Base-by-base conservation (phyloP, 2,888 invertebrate genomes). In the Drosophila vallismaia region DNA sequence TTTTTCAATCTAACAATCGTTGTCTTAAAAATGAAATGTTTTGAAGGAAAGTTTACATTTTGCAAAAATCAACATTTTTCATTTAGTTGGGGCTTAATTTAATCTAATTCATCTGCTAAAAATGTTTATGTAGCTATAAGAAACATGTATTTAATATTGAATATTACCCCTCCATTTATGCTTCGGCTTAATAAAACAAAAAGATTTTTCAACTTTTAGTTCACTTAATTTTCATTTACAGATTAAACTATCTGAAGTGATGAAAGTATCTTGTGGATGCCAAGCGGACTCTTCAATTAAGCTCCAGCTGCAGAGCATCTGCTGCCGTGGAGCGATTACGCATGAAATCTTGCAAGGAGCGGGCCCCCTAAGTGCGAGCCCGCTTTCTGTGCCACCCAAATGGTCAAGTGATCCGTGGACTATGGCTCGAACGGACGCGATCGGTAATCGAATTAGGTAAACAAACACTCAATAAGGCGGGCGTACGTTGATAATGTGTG, bases 371-470 rank as follows among this genome's bases (percentile, higher is more conserved):
- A 51, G 51, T 50, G 45, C 51, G 29, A 46, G 31, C 36, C 52
- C 5, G 31, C 33, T 33, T 42, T 14, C 58, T 72, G 83, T 75
- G 88, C 88, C 84, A 85, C 84, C 88, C 84, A 84, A 87, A 79
- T 82, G 83, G 88, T 85, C 88, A 82, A 87, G 88, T 87, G 84
- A 73, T 75, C 77, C 77, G 71, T 71, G 83, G 87, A 85, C 83
- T 86, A 87, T 77, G 75, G 83, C 71, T 67, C 63, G 78, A 88
- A 88, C 80, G 86, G 80, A 85, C 88, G 88, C 84, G 84, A 76
- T 86, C 85, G 78, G 88, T 85, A 85, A 85, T 85, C 85, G 85
- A 85, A 86, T 86, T 88, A 86, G 86, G 85, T 83, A 88, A 88
- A 86, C 79, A 86, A 86, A 86, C 85, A 86, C 83, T 86, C 83